A percentile compares a stretch with the other conserved stretches of the same genome.
Evolutionary conservation across 2,888 invertebrate genomes (phyloP).

Genomic region (Pyrrhia umbra): DNA sequence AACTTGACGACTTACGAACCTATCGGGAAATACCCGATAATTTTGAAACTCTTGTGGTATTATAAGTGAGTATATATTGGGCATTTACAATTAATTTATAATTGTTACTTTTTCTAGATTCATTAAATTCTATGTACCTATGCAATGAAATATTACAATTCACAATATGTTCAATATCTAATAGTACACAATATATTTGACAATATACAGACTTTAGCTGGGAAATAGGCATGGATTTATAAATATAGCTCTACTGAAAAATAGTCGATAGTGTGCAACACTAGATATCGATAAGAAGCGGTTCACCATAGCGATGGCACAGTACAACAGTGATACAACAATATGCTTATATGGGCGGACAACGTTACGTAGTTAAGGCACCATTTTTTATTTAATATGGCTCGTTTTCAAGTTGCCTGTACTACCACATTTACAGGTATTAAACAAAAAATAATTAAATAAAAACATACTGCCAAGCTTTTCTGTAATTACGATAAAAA

Average conservation of each 20-base stretch:
- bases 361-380: constrained; percentile 84
- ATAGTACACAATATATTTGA: constrained; percentile 39
- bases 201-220: constrained; percentile 27
- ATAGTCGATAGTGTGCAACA: constrained; percentile 48
- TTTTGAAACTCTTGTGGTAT: too few relatives aligned
- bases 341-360: constrained; percentile 78
- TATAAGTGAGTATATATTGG: constrained; percentile 9
- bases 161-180: constrained; percentile 24
- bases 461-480: not conserved
- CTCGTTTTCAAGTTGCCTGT: constrained; percentile 38
- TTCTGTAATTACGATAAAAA: too few relatives aligned
- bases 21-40: too few relatives aligned
- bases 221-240: constrained; percentile 20
- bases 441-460: not conserved
- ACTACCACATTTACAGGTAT: too few relatives aligned
- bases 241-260: constrained; percentile 30
- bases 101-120: constrained; percentile 5
- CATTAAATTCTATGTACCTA: constrained; percentile 34
- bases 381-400: constrained; percentile 65
- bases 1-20: too few relatives aligned
- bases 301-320: constrained; percentile 49
- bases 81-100: constrained; percentile 8
- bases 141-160: constrained; percentile 36
- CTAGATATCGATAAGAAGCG: constrained; percentile 35
- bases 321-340: constrained; percentile 54